Base-by-base conservation (phyloP, 2,797 vertebrate species). In the Cynopterus sphinx region DNA sequence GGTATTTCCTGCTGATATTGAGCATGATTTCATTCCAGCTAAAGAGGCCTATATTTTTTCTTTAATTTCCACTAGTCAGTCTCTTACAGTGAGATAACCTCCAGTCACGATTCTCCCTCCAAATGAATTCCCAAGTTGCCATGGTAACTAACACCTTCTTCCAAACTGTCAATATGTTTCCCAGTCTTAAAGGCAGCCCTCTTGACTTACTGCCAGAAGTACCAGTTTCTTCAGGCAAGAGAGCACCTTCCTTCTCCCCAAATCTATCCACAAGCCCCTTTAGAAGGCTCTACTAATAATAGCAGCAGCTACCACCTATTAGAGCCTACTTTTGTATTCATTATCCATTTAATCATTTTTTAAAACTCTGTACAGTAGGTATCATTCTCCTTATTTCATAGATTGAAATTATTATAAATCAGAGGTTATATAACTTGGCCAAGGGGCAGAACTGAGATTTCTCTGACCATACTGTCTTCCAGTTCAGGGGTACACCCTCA, bases 81-180 rank as follows among this genome's bases (percentile, higher is more conserved):
- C 55, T 9, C 0, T 1, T 2, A 49, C 13, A 79, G 55, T 57
- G 87, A 93, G 95, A 96, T 24, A 97, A 96, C 86, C 85, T 77
- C 68, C 90, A 96, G 83, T 94, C 55, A 97, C 70, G 67, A 75
- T 31, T 96, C 90, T 89, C 21, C 10, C 24, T 96, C 74, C 95
- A 95, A 96, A 97, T 92, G 74, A 92, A 96, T 82, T 98, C 93
- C 67, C 78, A 82, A 36, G 68, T 88, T 97, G 87, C 94, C 93
- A 95, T 65, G 92, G 98, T 92, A 96, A 78, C 46, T 0, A 92
- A 91, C 59, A 87, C 83, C 85, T 78, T 93, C 85, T 91, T 95
- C 89, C 39, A 92, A 83, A 55, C 85, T 92, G 57, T 95, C 97
- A 96, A 26, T 7, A 92, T 17, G 3, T 43, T 96, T 96, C 90